These are phyloP conservation scores for Beris morrisii DNA, from an alignment of 2,888 invertebrate species.

Conservation along the genomic window DNA sequence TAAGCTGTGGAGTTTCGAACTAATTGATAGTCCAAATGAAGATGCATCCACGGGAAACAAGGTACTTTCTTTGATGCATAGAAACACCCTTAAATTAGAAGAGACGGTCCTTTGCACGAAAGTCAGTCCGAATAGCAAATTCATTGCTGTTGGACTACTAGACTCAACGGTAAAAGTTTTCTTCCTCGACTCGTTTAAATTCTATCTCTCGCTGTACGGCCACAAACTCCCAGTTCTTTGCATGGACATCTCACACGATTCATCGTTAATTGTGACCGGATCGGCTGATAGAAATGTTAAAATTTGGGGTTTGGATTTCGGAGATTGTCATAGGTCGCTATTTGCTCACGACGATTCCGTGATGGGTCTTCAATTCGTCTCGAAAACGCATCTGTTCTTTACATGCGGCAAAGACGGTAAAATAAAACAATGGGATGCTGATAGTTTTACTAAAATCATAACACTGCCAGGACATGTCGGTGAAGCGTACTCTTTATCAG, in stretches of 20 bases:
- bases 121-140: slow-evolving; percentile 82
- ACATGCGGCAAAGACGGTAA: slow-evolving; percentile 91
- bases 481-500: slow-evolving; percentile 72
- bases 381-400: slow-evolving; percentile 90
- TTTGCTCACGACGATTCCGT: slow-evolving; percentile 97
- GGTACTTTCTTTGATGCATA: slow-evolving; percentile 77
- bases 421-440: slow-evolving; percentile 97
- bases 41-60: slow-evolving; percentile 47
- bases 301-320: slow-evolving; percentile 98
- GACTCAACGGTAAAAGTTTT: slow-evolving; percentile 96
- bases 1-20: slow-evolving; percentile 92
- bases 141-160: slow-evolving; percentile 85
- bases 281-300: slow-evolving; percentile 95
- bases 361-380: slow-evolving; percentile 84
- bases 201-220: slow-evolving; percentile 91
- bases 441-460: slow-evolving; percentile 86
- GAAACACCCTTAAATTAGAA: slow-evolving; percentile 80
- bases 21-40: slow-evolving; percentile 61
- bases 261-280: slow-evolving; percentile 85
- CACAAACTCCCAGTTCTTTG: slow-evolving; percentile 93
- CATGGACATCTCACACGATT: slow-evolving; percentile 90
- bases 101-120: slow-evolving; percentile 83
- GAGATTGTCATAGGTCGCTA: slow-evolving; percentile 94
- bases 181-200: slow-evolving; percentile 93
- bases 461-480: slow-evolving; percentile 85